phyloP scores from a whole-genome alignment of 1,140 invertebrate species.

The Eriosoma lanigerum region DNA sequence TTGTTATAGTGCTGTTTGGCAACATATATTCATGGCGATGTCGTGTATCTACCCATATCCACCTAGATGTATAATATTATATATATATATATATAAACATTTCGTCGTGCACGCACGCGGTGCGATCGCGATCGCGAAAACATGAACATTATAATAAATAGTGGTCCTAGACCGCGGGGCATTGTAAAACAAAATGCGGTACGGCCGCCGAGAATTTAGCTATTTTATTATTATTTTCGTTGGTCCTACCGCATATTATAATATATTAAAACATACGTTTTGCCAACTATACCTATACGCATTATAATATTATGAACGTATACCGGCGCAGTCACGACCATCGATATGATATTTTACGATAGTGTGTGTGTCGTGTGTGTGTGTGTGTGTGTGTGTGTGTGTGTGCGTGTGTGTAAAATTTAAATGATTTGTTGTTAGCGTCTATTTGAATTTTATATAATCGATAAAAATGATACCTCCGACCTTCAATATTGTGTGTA shows the following conservation, averaged over 20 bases:
- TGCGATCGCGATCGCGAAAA: not conserved
- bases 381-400: not conserved
- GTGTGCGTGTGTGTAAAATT: not conserved
- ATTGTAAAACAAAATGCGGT: constrained; percentile 3
- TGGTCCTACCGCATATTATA: not conserved
- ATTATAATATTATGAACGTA: no score
- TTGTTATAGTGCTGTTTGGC: not conserved
- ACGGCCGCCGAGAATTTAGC: constrained; percentile 2
- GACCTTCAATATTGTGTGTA: not conserved
- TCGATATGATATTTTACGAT: no score
- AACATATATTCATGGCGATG: not conserved
- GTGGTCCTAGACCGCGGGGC: constrained; percentile 14
- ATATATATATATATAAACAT: not conserved
- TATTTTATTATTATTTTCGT: not conserved
- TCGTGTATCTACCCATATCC: not conserved
- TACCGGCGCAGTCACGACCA: not conserved
- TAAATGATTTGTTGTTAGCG: constrained; percentile 32
- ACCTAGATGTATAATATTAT: not conserved
- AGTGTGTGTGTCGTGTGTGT: not conserved
- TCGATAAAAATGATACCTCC: constrained; percentile 31
- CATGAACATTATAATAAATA: constrained; percentile 9
- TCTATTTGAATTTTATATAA: constrained; percentile 22
- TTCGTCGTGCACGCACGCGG: not conserved
- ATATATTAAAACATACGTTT: no score
- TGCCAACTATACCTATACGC: no score